phyloP scores from a whole-genome alignment of 2,888 invertebrate species.

The Drosophila peninsularis region DNA sequence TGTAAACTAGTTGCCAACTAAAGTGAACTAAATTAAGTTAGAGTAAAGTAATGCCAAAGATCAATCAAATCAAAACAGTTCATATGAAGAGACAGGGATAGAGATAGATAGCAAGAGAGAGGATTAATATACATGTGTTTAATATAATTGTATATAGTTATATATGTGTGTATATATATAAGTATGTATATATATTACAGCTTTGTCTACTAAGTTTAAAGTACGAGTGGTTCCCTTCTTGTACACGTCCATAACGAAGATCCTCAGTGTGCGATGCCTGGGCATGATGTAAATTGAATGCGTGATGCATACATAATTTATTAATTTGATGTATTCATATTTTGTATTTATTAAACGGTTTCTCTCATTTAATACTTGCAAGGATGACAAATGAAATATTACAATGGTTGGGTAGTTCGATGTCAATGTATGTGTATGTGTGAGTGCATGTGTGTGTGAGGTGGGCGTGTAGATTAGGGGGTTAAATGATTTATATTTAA shows the following conservation, averaged over 20 bases:
- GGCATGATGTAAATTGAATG: conserved; percentile 53
- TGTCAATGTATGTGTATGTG: conserved; percentile 18
- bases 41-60: conserved; percentile 31
- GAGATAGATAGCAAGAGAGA: conserved; percentile 31
- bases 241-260: conserved; percentile 45
- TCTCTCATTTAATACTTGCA: conserved; percentile 74
- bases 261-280: conserved; percentile 42
- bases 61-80: conserved; percentile 39
- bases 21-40: conserved; percentile 34
- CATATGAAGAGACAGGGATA: conserved; percentile 23
- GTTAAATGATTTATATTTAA: conserved; percentile 57
- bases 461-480: conserved; percentile 40
- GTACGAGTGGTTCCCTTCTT: conserved; percentile 55
- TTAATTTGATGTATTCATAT: conserved; percentile 30
- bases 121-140: conserved; percentile 47
- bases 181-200: conserved; percentile 57
- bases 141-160: conserved; percentile 20
- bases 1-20: conserved; percentile 38
- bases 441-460: conserved; percentile 20
- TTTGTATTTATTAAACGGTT: conserved; percentile 61
- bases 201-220: conserved; percentile 64
- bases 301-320: conserved; percentile 36
- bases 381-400: conserved; percentile 71
- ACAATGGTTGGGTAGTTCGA: conserved; percentile 57
- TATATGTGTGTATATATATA: conserved; percentile 2